A percentile compares a stretch with the other conserved stretches of the same genome.
Conservation (phyloP, 2,113 vertebrate species). For the Zosterops lateralis region DNA sequence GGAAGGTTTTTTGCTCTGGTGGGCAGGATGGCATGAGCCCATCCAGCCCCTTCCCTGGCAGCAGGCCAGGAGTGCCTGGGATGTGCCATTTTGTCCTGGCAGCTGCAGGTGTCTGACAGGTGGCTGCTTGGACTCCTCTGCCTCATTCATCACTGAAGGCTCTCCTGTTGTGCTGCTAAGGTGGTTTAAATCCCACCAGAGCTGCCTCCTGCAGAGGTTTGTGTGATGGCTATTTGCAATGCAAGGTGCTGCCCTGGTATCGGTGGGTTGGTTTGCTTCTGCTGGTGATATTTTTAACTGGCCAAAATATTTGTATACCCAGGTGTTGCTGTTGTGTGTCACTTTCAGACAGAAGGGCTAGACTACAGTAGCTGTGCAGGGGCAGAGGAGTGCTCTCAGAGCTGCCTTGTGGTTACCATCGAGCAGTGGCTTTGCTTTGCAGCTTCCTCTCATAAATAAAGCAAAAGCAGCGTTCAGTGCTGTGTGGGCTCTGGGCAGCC, state of each 20-base stretch:
- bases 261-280: not conserved
- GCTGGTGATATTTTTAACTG: not conserved
- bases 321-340: not conserved
- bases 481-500: not conserved
- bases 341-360: not conserved
- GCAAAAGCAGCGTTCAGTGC: not conserved
- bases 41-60: not conserved
- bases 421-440: not conserved
- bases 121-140: not conserved
- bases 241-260: not conserved
- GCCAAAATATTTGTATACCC: not conserved
- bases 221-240: not conserved
- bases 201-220: not conserved
- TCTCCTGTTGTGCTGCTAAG: not conserved
- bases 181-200: not conserved
- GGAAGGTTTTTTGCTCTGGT: not conserved
- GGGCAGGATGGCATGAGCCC: not conserved
- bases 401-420: not conserved
- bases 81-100: not conserved
- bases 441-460: not conserved
- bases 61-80: not conserved
- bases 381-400: not conserved
- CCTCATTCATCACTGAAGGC: not conserved
- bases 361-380: not conserved
- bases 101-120: not conserved